Evolutionary conservation across 2,113 vertebrate genomes (phyloP).

Genomic region (Malurus elegans): DNA sequence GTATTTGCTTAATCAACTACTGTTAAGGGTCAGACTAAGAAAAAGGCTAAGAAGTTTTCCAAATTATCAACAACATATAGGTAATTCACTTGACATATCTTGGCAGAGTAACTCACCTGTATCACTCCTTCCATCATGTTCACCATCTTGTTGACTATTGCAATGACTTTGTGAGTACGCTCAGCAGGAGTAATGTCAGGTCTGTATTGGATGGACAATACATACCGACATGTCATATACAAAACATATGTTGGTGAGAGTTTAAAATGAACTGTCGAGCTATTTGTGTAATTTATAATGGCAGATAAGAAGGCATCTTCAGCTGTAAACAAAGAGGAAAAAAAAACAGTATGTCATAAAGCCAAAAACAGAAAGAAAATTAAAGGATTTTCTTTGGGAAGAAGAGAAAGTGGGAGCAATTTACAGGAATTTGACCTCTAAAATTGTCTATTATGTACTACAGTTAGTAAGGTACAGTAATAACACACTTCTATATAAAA

Average conservation of each 20-base stretch:
- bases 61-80: not conserved
- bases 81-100: not conserved
- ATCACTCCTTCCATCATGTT: slow-evolving; percentile 99
- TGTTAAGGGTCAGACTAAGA: not conserved
- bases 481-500: not conserved
- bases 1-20: not conserved
- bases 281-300: slow-evolving; percentile 98
- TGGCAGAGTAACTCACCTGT: slow-evolving; percentile 83
- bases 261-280: slow-evolving; percentile 97
- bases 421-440: not conserved
- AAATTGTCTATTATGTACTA: not conserved
- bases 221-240: slow-evolving; percentile 95
- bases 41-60: not conserved
- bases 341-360: not conserved
- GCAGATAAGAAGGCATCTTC: slow-evolving; percentile 97
- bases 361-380: not conserved
- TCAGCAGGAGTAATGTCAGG: slow-evolving; percentile 89
- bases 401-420: not conserved
- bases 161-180: slow-evolving; percentile 94
- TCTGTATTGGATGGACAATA: slow-evolving; percentile 88
- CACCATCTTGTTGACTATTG: slow-evolving; percentile 99
- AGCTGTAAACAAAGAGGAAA: slow-evolving; percentile 70
- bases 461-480: not conserved
- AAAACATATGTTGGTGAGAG: slow-evolving; percentile 93
- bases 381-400: not conserved